Evolutionary conservation across 2,888 invertebrate genomes (phyloP).

Genomic region (Volucella bombylans): DNA sequence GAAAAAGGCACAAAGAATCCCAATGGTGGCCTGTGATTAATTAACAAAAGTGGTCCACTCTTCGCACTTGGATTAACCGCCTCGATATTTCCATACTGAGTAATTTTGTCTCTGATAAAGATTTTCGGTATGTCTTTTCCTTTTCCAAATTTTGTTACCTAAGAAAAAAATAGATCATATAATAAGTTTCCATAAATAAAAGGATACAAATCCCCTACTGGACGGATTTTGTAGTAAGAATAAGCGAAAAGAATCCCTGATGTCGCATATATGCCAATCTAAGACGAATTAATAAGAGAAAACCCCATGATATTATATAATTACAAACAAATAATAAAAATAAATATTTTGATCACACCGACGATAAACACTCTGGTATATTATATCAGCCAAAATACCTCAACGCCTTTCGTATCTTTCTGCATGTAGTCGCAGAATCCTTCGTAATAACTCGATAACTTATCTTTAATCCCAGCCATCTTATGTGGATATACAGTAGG

Average conservation of each 20-base stretch:
- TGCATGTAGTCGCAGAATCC: constrained; percentile 62
- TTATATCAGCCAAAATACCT: constrained; percentile 16
- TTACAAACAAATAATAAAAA: constrained; percentile 38
- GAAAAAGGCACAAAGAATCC: constrained; percentile 50
- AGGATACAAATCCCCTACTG: constrained; percentile 31
- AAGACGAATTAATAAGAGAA: constrained; percentile 16
- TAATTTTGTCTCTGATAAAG: constrained; percentile 59
- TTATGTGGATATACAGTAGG: background rate
- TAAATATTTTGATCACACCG: constrained; percentile 1
- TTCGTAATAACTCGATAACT: constrained; percentile 48
- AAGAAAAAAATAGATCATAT: background rate
- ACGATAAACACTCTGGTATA: background rate
- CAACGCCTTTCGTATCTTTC: constrained; percentile 62
- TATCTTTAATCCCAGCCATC: constrained; percentile 33
- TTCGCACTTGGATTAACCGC: constrained; percentile 58
- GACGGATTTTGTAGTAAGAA: constrained; percentile 62
- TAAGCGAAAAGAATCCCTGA: constrained; percentile 62
- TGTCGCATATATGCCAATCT: constrained; percentile 61
- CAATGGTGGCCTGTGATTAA: constrained; percentile 59
- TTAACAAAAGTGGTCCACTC: constrained; percentile 59
- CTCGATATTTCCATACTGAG: constrained; percentile 55
- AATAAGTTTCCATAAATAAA: background rate
- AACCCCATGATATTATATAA: constrained; percentile 52
- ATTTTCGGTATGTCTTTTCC: constrained; percentile 58
- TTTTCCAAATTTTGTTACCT: constrained; percentile 65